Conservation (phyloP, 2,888 invertebrate genomes). For the Trimorus sp. region DNA sequence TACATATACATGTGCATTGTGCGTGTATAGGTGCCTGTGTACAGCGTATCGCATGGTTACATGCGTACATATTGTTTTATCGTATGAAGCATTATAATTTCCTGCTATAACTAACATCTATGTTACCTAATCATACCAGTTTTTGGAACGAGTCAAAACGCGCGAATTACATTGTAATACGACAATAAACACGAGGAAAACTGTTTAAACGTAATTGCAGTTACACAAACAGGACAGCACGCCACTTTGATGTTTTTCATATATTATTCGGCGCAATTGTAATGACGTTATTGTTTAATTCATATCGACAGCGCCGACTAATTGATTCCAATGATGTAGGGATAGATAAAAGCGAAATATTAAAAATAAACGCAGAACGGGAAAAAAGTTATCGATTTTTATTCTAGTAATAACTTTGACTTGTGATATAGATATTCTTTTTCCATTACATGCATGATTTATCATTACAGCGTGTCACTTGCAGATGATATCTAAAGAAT, state of each 20-base stretch:
- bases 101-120: constrained; percentile 44
- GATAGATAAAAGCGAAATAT: constrained; percentile 7
- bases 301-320: constrained; percentile 5
- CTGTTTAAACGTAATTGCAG: constrained; percentile 21
- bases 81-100: constrained; percentile 55
- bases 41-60: constrained; percentile 29
- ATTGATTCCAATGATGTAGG: constrained; percentile 27
- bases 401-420: constrained; percentile 57
- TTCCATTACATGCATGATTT: constrained; percentile 59
- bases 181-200: constrained; percentile 40
- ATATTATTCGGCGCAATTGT: neutral
- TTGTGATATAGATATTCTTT: constrained; percentile 43
- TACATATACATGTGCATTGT: constrained; percentile 22
- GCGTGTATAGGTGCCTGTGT: neutral
- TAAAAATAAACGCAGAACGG: constrained; percentile 24
- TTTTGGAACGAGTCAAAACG: constrained; percentile 36
- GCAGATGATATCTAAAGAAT: constrained; percentile 64
- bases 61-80: constrained; percentile 52
- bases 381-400: constrained; percentile 41
- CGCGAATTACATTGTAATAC: constrained; percentile 29
- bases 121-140: constrained; percentile 47
- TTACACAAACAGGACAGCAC: constrained; percentile 20
- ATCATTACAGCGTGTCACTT: constrained; percentile 62
- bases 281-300: constrained; percentile 24
- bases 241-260: constrained; percentile 22